phyloP scores from a whole-genome alignment of 2,113 vertebrate species.

The Andinoacara biseriatus region DNA sequence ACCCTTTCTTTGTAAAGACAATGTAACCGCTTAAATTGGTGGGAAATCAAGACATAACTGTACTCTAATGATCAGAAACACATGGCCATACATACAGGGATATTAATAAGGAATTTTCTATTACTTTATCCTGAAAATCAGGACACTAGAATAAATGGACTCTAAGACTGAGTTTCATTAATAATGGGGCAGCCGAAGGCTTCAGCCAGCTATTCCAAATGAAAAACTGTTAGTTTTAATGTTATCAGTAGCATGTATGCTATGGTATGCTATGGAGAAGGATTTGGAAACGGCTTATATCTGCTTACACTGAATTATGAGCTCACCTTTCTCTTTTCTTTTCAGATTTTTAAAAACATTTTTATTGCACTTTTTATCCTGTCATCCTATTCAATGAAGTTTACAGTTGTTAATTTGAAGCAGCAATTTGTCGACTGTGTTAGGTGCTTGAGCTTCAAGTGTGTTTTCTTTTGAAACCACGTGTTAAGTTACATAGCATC shows the following conservation, averaged over 20 bases:
- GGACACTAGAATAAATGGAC: background rate
- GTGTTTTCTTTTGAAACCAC: background rate
- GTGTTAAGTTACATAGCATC: background rate
- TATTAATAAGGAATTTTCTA: no score
- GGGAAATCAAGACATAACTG: background rate
- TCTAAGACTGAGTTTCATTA: background rate
- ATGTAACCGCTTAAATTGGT: background rate
- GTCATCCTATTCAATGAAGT: background rate
- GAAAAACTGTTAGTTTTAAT: background rate
- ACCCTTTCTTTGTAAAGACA: background rate
- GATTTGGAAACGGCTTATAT: background rate
- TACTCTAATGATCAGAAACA: background rate
- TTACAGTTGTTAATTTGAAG: background rate
- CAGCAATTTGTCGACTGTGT: background rate
- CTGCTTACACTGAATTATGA: background rate
- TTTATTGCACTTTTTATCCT: background rate
- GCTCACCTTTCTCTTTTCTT: background rate
- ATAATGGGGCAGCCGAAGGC: background rate
- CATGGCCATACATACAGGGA: background rate
- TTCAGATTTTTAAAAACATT: background rate
- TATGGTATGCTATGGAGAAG: background rate
- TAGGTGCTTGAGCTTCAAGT: background rate
- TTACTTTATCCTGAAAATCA: background rate
- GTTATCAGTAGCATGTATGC: no score
- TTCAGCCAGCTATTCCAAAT: background rate